Percentiles rank a stretch among this genome's conserved stretches.
phyloP scores from a whole-genome alignment of 2,888 invertebrate species.

The Seladonia tumulorum region DNA sequence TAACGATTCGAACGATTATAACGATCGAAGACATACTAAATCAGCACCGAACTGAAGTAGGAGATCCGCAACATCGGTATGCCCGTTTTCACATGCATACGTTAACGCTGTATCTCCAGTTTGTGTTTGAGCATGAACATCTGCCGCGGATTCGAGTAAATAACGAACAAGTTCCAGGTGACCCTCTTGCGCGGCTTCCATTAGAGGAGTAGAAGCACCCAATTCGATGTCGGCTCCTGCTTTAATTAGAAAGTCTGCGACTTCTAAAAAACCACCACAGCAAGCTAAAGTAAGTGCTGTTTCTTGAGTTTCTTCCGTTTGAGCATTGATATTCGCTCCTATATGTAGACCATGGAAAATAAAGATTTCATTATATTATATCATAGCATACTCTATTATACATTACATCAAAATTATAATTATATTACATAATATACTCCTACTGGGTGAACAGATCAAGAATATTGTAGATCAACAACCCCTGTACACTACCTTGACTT shows the following conservation, averaged over 20 bases:
- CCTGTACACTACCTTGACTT: conserved; percentile 89
- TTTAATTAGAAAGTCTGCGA: conserved; percentile 97
- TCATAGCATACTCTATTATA: not conserved
- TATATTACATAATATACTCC: not conserved
- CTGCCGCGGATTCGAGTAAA: conserved; percentile 93
- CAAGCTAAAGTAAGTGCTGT: conserved; percentile 97
- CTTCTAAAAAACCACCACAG: conserved; percentile 97
- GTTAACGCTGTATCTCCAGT: conserved; percentile 98
- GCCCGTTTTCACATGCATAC: conserved; percentile 99
- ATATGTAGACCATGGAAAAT: conserved; percentile 57
- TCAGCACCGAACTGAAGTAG: conserved; percentile 95
- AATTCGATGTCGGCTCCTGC: conserved; percentile 97
- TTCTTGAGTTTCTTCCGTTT: conserved; percentile 99
- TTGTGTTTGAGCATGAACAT: conserved; percentile 97
- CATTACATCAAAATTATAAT: not conserved
- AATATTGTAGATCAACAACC: not conserved
- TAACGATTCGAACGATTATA: not conserved
- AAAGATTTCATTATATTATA: not conserved
- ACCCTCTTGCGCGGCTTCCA: conserved; percentile 99
- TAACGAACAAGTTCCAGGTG: conserved; percentile 96
- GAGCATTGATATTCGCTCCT: conserved; percentile 98
- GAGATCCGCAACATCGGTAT: conserved; percentile 98
- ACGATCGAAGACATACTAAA: conserved; percentile 85
- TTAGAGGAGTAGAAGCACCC: conserved; percentile 97
- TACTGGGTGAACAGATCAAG: not conserved